These are phyloP conservation scores for Elachura formosa DNA, from an alignment of 2,113 vertebrate species.

Conservation along the genomic window DNA sequence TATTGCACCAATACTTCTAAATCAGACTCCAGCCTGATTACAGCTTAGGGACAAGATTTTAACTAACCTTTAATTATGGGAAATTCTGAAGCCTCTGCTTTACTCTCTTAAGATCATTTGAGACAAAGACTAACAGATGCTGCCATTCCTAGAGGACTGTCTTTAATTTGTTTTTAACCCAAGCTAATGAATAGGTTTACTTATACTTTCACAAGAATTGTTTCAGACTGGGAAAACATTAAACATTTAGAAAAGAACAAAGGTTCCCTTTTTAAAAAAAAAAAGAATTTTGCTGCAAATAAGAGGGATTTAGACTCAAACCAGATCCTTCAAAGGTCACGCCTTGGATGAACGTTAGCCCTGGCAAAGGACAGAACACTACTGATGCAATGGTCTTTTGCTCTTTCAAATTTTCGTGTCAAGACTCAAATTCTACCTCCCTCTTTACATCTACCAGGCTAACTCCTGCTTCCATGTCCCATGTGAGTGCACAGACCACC, in stretches of 20 bases:
- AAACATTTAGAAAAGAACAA: background rate
- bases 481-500: fast-evolving
- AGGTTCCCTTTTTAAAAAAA: background rate
- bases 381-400: background rate
- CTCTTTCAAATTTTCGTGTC: background rate
- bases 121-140: constrained; percentile 47
- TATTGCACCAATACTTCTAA: background rate
- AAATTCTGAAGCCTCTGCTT: constrained; percentile 2
- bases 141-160: constrained; percentile 12
- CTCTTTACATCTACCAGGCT: background rate
- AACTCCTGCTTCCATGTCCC: background rate
- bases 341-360: background rate
- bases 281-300: background rate
- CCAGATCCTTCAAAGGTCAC: background rate
- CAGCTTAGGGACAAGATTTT: background rate
- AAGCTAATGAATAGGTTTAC: constrained; percentile 3
- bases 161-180: constrained; percentile 20
- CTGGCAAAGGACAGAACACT: background rate
- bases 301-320: background rate
- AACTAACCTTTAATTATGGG: constrained; percentile 23
- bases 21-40: background rate
- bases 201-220: background rate
- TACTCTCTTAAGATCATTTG: constrained; percentile 3
- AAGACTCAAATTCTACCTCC: background rate
- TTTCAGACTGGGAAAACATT: background rate